Evolutionary conservation across 1,140 invertebrate species (phyloP).

Genomic region (Orussus abietinus): DNA sequence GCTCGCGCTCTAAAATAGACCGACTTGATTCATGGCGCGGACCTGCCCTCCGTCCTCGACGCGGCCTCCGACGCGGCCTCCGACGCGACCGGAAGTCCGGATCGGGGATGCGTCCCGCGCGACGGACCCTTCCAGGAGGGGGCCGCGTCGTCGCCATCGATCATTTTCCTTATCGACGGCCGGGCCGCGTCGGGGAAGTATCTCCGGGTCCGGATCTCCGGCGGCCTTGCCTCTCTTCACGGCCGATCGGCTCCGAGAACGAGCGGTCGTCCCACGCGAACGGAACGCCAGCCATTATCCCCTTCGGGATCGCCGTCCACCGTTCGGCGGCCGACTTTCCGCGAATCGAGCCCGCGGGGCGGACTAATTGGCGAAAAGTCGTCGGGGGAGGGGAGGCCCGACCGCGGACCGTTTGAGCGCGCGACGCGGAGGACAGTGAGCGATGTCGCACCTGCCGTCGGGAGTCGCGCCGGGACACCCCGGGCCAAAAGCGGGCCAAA

Average conservation of each 20-base stretch:
- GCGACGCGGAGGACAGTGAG: constrained; percentile 45
- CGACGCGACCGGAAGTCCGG: no score
- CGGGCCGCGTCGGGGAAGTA: constrained; percentile 13
- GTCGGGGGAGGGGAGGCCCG: neutral
- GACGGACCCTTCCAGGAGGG: no score
- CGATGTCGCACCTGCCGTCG: constrained; percentile 46
- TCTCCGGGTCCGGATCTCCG: neutral
- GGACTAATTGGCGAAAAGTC: constrained; percentile 45
- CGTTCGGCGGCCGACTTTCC: constrained; percentile 45
- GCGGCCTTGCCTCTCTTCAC: constrained; percentile 20
- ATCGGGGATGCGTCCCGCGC: no score
- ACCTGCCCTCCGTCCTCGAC: no score
- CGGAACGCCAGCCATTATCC: constrained; percentile 20
- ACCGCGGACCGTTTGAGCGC: constrained; percentile 36
- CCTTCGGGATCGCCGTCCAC: no score
- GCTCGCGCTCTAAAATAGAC: no score
- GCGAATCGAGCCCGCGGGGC: constrained; percentile 36
- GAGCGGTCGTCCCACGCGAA: constrained; percentile 35
- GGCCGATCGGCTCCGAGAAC: constrained; percentile 41
- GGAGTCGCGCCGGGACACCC: constrained; percentile 38
- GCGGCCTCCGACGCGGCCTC: no score
- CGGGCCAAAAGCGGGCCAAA: no score
- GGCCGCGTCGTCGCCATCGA: constrained; percentile 36
- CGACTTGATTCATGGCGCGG: no score
- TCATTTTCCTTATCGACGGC: constrained; percentile 47